phyloP scores from a whole-genome alignment of 2,888 invertebrate genomes.

The Eugnorisma glareosa region DNA sequence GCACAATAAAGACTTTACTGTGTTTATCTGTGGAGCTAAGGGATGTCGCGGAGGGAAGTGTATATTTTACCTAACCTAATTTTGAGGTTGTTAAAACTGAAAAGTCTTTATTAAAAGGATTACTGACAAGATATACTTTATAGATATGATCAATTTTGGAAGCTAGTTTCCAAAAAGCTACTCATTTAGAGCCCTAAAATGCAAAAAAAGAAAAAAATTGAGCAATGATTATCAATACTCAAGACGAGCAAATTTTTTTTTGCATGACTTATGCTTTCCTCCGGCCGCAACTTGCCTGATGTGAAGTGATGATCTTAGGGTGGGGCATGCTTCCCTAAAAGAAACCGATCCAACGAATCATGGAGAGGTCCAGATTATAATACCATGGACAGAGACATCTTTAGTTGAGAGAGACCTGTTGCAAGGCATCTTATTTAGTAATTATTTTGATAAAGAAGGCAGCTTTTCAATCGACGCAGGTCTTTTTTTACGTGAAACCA shows the following conservation, averaged over 20 bases:
- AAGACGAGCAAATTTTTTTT: not conserved
- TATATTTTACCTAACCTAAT: not conserved
- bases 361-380: not conserved
- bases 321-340: not conserved
- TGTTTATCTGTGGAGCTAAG: conserved; percentile 46
- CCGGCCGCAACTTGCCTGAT: not conserved
- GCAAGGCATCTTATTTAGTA: not conserved
- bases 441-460: not conserved
- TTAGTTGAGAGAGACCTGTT: not conserved
- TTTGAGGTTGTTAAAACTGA: not conserved
- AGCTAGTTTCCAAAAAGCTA: not conserved
- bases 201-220: not conserved
- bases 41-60: conserved; percentile 47
- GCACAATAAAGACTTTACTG: conserved; percentile 74
- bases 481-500: not conserved
- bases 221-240: not conserved
- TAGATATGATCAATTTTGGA: not conserved
- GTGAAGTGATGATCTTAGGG: not conserved
- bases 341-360: not conserved
- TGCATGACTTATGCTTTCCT: not conserved
- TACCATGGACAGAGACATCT: not conserved
- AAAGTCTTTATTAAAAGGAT: not conserved
- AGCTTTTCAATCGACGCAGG: not conserved
- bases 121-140: not conserved
- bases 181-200: not conserved